phyloP scores from a whole-genome alignment of 2,113 vertebrate genomes.

The Hyaena hyaena region DNA sequence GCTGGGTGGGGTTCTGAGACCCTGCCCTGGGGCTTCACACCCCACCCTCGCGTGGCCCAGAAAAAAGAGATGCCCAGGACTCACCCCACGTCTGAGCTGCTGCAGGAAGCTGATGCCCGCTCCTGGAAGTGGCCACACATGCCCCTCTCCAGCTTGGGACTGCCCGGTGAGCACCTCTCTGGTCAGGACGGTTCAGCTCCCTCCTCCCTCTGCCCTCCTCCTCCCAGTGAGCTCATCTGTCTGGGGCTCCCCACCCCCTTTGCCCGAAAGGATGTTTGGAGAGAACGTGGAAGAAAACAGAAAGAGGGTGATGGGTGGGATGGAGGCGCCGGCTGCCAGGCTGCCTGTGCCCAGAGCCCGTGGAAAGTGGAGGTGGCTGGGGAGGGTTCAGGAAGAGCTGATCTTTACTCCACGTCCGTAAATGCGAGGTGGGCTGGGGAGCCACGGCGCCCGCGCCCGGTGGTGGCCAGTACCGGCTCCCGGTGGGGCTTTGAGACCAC shows the following conservation, averaged over 20 bases:
- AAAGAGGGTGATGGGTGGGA: not conserved
- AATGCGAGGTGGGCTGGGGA: not conserved
- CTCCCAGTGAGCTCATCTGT: slow-evolving; percentile 76
- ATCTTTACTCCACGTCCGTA: not conserved
- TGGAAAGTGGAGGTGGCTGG: not conserved
- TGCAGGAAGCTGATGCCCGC: not conserved
- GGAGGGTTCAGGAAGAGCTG: not conserved
- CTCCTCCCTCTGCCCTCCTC: slow-evolving; percentile 57
- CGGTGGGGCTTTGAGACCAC: not conserved
- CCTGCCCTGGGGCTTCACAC: not conserved
- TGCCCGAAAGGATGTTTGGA: slow-evolving; percentile 62
- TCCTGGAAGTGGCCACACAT: slow-evolving; percentile 35
- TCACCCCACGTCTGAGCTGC: slow-evolving; percentile 63
- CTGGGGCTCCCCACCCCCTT: slow-evolving; percentile 69
- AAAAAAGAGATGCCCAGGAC: slow-evolving; percentile 45
- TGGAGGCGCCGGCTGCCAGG: not conserved
- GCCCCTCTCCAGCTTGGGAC: slow-evolving; percentile 66
- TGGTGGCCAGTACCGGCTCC: not conserved
- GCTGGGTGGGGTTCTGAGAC: not conserved
- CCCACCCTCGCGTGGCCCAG: not conserved
- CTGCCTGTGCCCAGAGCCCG: slow-evolving; percentile 24
- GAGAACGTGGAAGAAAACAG: slow-evolving; percentile 60
- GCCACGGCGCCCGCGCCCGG: not conserved
- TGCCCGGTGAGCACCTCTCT: slow-evolving; percentile 45
- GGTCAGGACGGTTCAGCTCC: slow-evolving; percentile 30